Percentiles rank a stretch among this genome's conserved stretches.
Evolutionary conservation across 2,797 vertebrate species (phyloP).

Genomic region (Rhynchotus rufescens): DNA sequence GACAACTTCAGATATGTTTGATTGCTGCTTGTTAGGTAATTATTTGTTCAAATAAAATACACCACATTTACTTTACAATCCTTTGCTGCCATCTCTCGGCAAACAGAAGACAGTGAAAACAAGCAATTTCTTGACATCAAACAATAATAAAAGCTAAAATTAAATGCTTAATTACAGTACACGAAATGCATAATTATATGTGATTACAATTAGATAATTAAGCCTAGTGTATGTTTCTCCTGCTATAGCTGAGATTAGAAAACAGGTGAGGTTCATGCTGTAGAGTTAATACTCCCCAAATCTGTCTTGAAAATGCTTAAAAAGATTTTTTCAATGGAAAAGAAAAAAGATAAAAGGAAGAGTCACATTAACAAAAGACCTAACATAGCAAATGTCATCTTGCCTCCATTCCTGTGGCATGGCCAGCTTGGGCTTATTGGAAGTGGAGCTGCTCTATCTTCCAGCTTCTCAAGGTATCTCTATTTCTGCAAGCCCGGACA

Average conservation of each 20-base stretch:
- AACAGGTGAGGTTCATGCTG: neutral
- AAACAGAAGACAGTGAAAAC: neutral
- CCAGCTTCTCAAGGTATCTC: neutral
- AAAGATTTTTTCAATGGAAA: neutral
- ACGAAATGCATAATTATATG: neutral
- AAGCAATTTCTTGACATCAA: neutral
- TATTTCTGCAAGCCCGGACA: neutral
- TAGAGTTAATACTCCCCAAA: neutral
- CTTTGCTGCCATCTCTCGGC: conserved; percentile 80
- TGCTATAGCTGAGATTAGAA: neutral
- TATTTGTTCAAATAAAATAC: conserved; percentile 60
- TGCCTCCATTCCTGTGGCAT: neutral
- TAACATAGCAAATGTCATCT: neutral
- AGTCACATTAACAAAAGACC: neutral
- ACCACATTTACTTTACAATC: neutral
- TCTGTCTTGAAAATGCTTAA: neutral
- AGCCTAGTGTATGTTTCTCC: neutral
- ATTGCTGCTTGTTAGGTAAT: conserved; percentile 70
- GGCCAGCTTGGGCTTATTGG: neutral
- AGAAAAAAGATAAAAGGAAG: neutral
- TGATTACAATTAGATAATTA: neutral
- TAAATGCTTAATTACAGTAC: neutral
- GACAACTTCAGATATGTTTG: conserved; percentile 73
- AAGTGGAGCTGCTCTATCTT: neutral
- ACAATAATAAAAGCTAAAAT: neutral